Conservation (phyloP, 2,797 vertebrate species). For the Tamandua tetradactyla region DNA sequence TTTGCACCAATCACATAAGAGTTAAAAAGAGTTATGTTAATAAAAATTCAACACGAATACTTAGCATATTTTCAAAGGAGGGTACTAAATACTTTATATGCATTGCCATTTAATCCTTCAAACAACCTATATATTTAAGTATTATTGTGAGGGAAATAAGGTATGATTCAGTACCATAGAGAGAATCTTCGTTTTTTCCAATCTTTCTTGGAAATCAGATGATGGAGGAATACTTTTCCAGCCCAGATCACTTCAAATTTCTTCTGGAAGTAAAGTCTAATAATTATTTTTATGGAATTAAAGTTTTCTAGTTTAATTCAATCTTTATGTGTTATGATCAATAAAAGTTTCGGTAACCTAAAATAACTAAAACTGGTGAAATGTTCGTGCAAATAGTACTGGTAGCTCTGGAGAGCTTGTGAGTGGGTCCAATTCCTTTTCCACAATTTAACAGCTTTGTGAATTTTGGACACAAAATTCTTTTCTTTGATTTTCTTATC, state of each 20-base stretch:
- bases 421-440: background rate
- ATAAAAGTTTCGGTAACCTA: background rate
- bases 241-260: background rate
- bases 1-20: background rate
- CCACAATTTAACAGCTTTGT: background rate
- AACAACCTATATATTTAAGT: background rate
- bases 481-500: background rate
- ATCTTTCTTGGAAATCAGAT: background rate
- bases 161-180: background rate
- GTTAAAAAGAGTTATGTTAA: background rate
- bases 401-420: background rate
- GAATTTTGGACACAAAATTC: background rate
- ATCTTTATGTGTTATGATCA: background rate
- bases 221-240: background rate
- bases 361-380: background rate
- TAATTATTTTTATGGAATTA: background rate
- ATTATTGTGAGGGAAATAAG: background rate
- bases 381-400: background rate
- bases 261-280: background rate
- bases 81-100: background rate
- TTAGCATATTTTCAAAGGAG: background rate
- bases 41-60: background rate
- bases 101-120: background rate
- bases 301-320: slow-evolving; percentile 23
- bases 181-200: no score